phyloP scores from a whole-genome alignment of 2,797 vertebrate genomes.

The Micrastur ruficollis region DNA sequence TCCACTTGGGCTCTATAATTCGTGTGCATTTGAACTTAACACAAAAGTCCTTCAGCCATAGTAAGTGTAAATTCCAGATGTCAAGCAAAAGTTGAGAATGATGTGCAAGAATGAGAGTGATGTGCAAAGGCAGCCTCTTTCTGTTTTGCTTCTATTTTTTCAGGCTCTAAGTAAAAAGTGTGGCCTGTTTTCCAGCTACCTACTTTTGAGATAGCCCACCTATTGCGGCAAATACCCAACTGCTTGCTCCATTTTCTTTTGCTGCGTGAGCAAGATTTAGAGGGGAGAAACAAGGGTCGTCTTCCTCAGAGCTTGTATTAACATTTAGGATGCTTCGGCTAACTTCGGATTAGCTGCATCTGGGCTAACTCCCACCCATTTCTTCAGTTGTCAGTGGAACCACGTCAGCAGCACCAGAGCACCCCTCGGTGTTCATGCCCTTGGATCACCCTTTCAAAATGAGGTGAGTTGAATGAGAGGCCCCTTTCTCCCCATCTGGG shows the following conservation, averaged over 20 bases:
- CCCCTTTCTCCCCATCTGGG: neutral
- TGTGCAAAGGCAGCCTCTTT: neutral
- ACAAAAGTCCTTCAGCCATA: neutral
- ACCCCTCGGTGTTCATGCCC: neutral
- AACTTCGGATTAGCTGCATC: neutral
- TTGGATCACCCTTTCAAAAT: neutral
- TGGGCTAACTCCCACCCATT: neutral
- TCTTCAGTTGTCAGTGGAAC: neutral
- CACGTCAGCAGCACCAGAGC: neutral
- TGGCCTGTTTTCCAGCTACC: neutral
- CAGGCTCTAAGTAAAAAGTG: neutral
- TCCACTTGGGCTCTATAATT: neutral
- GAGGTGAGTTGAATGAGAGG: neutral
- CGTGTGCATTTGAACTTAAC: neutral
- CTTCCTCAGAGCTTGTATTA: neutral
- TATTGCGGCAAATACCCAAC: neutral
- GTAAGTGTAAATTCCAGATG: neutral
- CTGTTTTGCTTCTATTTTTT: neutral
- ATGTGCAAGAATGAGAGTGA: too few species aligned
- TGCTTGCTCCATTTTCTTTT: neutral
- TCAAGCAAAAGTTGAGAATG: neutral
- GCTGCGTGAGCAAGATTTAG: neutral
- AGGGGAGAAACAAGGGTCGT: neutral
- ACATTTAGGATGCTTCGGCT: neutral
- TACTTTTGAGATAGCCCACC: neutral